These are phyloP conservation scores for Willisornis vidua DNA, from an alignment of 2,113 vertebrate genomes.

Conservation along the genomic window DNA sequence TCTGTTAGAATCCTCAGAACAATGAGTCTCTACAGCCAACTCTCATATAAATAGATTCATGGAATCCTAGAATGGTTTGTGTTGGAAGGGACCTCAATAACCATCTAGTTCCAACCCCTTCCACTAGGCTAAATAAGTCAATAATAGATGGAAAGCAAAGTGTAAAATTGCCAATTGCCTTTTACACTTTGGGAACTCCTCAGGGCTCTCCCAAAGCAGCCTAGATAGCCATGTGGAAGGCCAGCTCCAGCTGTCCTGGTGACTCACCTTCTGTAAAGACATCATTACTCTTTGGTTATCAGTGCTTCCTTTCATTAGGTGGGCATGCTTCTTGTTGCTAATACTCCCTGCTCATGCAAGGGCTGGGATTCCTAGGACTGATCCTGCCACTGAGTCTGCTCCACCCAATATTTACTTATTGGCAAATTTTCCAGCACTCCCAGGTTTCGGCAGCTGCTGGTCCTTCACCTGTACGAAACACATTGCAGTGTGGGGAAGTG, in stretches of 20 bases:
- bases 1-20: neutral
- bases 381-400: neutral
- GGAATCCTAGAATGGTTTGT: neutral
- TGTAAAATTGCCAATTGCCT: neutral
- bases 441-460: neutral
- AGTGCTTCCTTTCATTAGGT: neutral
- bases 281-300: neutral
- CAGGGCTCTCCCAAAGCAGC: neutral
- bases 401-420: neutral
- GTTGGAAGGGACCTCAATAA: neutral
- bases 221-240: neutral
- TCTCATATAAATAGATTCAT: neutral
- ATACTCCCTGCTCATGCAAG: neutral
- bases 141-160: neutral
- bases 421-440: neutral
- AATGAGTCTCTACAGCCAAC: neutral
- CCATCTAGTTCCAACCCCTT: fast-evolving
- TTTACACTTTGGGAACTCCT: neutral
- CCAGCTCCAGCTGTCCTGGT: neutral
- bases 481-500: neutral
- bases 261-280: neutral
- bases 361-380: neutral
- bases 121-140: neutral
- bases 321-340: neutral
- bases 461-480: neutral